Conservation (phyloP, 2,797 vertebrate species). For the Ctenopoma multispine region DNA sequence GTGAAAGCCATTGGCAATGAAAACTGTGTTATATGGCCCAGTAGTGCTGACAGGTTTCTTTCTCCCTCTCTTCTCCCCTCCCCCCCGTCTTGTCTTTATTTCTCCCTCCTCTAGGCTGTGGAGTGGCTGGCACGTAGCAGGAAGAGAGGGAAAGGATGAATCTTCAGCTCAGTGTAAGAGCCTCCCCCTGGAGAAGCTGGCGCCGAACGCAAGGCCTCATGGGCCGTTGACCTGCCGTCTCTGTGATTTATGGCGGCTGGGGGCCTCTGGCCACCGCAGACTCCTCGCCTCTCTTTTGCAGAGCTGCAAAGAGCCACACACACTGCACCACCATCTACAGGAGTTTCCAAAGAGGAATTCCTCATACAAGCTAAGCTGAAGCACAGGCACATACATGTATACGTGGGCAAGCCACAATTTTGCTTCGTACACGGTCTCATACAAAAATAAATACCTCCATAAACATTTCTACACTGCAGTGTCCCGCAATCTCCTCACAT, state of each 20-base stretch:
- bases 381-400: slow-evolving; percentile 4
- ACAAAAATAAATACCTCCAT: slow-evolving; percentile 59
- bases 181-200: slow-evolving; percentile 78
- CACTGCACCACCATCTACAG: slow-evolving; percentile 53
- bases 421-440: slow-evolving; percentile 2
- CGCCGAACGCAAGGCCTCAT: slow-evolving; percentile 75
- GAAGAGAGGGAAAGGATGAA: slow-evolving; percentile 75
- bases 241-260: slow-evolving; percentile 83
- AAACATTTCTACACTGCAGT: slow-evolving; percentile 61
- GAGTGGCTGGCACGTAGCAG: slow-evolving; percentile 69
- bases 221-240: slow-evolving; percentile 82
- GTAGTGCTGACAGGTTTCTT: slow-evolving; percentile 84
- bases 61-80: slow-evolving; percentile 59
- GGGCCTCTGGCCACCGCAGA: slow-evolving; percentile 77
- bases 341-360: slow-evolving; percentile 58
- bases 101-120: slow-evolving; percentile 70
- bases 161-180: slow-evolving; percentile 77
- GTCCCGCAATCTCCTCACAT: slow-evolving; percentile 40
- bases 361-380: slow-evolving; percentile 44
- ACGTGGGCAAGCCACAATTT: neutral
- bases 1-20: slow-evolving; percentile 73
- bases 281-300: slow-evolving; percentile 73
- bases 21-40: slow-evolving; percentile 80
- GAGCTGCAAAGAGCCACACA: slow-evolving; percentile 60
- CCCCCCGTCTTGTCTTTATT: slow-evolving; percentile 56